Conservation (phyloP, 2,797 vertebrate genomes). For the Phoeniculus purpureus region DNA sequence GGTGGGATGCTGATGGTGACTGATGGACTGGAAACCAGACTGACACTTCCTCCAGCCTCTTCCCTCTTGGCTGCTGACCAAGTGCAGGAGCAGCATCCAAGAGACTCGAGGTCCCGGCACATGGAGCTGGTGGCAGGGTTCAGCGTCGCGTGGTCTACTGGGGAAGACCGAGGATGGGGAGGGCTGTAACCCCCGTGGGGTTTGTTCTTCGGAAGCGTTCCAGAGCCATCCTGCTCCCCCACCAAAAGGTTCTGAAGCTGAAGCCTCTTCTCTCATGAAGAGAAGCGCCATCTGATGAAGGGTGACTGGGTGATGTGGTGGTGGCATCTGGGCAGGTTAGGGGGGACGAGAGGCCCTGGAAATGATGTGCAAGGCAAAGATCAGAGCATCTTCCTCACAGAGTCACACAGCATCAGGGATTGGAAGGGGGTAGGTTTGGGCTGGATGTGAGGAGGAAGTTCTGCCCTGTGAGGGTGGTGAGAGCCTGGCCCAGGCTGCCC, state of each 20-base stretch:
- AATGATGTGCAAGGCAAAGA: rapidly evolving
- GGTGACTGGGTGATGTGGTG: background rate
- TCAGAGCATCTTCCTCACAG: background rate
- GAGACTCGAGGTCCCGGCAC: background rate
- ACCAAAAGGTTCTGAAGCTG: background rate
- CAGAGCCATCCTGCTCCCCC: background rate
- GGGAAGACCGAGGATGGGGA: background rate
- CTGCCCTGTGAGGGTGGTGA: no score
- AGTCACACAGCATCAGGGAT: no score
- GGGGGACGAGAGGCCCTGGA: background rate
- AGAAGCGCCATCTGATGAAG: rapidly evolving
- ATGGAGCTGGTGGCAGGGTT: background rate
- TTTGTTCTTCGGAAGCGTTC: background rate
- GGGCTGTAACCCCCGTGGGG: background rate
- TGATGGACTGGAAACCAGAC: background rate
- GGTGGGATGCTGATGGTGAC: background rate
- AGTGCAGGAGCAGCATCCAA: background rate
- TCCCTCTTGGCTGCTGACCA: background rate
- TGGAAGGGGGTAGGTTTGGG: no score
- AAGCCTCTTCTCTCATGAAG: background rate
- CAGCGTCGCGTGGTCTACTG: rapidly evolving
- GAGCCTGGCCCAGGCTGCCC: no score
- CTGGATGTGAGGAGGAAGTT: no score
- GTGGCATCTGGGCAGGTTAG: background rate
- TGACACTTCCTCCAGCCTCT: background rate